phyloP scores from a whole-genome alignment of 2,797 vertebrate species.

The Galaxias olidus region DNA sequence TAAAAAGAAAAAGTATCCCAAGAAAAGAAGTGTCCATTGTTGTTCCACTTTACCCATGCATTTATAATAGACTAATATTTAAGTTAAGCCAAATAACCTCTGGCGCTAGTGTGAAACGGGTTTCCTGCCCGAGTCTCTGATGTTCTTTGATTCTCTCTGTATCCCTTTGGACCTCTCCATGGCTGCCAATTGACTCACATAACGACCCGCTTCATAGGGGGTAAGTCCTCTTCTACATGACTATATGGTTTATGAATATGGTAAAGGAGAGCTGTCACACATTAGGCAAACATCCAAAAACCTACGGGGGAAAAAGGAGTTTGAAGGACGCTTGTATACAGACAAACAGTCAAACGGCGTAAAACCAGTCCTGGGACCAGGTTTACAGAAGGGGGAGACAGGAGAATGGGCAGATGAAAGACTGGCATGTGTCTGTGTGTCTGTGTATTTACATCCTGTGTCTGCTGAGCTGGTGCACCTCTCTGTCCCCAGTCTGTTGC shows the following conservation, averaged over 20 bases:
- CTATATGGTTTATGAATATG: slow-evolving; percentile 78
- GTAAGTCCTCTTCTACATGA: slow-evolving; percentile 83
- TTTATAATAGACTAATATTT: slow-evolving; percentile 15
- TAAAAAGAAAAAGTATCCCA: not conserved
- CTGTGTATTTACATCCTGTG: not conserved
- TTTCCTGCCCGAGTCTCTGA: slow-evolving; percentile 83
- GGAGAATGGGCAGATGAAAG: too few species aligned
- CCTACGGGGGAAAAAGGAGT: too few species aligned
- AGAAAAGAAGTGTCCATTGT: too few species aligned
- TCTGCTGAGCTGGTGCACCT: slow-evolving; percentile 10
- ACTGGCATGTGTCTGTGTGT: too few species aligned
- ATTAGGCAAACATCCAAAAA: not conserved
- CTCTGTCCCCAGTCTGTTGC: not conserved
- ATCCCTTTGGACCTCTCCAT: slow-evolving; percentile 77
- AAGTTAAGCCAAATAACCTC: slow-evolving; percentile 86
- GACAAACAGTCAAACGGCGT: too few species aligned
- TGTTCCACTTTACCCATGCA: too few species aligned
- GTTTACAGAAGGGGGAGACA: too few species aligned
- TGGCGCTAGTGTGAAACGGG: slow-evolving; percentile 88
- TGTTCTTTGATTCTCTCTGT: slow-evolving; percentile 78
- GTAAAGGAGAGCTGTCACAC: slow-evolving; percentile 77
- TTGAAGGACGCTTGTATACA: too few species aligned
- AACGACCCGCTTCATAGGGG: slow-evolving; percentile 83
- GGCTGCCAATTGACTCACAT: slow-evolving; percentile 78
- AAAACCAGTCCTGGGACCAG: too few species aligned